Base-by-base conservation (phyloP, 2,113 vertebrate genomes). In the Rafetus swinhoei region DNA sequence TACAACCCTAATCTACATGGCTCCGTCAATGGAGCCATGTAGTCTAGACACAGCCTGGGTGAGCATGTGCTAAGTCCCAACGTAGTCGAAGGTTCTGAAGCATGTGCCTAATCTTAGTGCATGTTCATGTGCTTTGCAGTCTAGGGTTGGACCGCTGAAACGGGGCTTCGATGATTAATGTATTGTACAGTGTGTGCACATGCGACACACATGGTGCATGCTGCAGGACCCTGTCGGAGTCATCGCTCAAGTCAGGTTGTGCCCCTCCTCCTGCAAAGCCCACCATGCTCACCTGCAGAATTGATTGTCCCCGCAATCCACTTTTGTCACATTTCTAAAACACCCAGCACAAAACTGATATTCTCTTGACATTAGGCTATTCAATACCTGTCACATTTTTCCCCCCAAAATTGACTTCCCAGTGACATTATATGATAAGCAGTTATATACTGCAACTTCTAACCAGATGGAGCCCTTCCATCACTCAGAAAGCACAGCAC, bases 371-470 rank as follows among this genome's bases (percentile, higher is more conserved):
- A 89, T 97, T 95, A 93, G 93, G 95, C 93, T 94, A 94, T 93
- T 97, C 96, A 95, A 94, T 96, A 97, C 65, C 93, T 97, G 96
- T 96, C 97, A 97, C 95, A 95, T 93, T 83, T 45, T 69, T 27
- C 92, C 79, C 39, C 84, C 72, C 80, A 95, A 95, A 96, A 96
- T 81, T 97, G 90, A 96, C 97, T 97, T 97, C 88, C 29, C 2
- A 97, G 93, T 97, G 97, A 95, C 97, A 97, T 97, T 96, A 95
- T 95, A 97, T 97, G 96, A 97, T 97, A 97, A 97, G 96, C 93
- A 93, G 93, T 97, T 96, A 97, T 96, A 94, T 92, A 94, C 91
- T 79, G 95, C 88, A 86, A 89, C 95, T 95, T 95, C 92, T 97
- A 96, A 93, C 95, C 94, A 97, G 96, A 95, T 96, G 96, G 94